These are phyloP conservation scores for Echiichthys vipera DNA, from an alignment of 2,797 vertebrate species.

Conservation along the genomic window DNA sequence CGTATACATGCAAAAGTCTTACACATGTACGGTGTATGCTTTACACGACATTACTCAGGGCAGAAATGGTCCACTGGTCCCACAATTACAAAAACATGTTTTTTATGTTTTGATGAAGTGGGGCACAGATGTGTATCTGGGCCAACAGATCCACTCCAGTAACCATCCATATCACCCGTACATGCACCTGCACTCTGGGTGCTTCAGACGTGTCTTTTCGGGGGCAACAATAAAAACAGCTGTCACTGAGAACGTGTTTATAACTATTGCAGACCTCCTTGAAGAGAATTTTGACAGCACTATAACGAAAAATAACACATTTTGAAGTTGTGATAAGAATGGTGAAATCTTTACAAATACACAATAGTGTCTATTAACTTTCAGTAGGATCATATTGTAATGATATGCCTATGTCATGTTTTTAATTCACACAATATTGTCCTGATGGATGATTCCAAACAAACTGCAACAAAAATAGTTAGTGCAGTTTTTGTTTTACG, in stretches of 20 bases:
- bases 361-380: neutral
- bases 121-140: conserved; percentile 54
- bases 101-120: conserved; percentile 33
- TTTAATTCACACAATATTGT: neutral
- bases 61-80: neutral
- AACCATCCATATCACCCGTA: conserved; percentile 24
- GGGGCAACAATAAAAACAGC: neutral
- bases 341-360: neutral
- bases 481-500: neutral
- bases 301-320: neutral
- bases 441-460: neutral
- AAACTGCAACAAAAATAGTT: neutral
- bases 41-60: neutral
- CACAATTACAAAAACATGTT: neutral
- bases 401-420: neutral
- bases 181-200: conserved; percentile 48
- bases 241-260: neutral
- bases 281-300: neutral
- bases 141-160: conserved; percentile 49
- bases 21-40: conserved; percentile 3
- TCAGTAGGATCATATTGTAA: neutral
- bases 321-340: neutral
- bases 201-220: neutral
- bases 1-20: neutral
- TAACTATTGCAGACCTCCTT: neutral